Percentiles rank a stretch among this genome's conserved stretches.
These are phyloP conservation scores for Melinaea marsaeus DNA, from an alignment of 2,888 invertebrate species.

Conservation along the genomic window DNA sequence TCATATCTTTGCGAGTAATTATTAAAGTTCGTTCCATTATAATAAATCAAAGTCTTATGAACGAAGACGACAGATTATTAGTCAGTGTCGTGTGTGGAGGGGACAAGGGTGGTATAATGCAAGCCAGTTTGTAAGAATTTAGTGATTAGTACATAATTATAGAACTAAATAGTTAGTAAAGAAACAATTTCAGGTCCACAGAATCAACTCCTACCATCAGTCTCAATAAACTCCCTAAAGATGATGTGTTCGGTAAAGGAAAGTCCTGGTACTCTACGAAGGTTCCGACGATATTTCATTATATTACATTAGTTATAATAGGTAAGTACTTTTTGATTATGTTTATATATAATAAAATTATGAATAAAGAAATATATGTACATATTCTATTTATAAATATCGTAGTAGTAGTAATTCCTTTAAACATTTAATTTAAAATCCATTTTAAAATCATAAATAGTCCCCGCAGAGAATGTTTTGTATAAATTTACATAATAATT, in stretches of 20 bases:
- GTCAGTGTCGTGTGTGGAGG: constrained; percentile 38
- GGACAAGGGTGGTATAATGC: constrained; percentile 39
- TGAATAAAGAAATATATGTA: neutral
- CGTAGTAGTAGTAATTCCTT: neutral
- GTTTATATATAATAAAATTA: neutral
- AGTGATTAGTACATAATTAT: constrained; percentile 8
- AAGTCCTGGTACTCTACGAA: constrained; percentile 28
- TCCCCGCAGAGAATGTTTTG: constrained; percentile 9
- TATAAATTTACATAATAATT: constrained; percentile 12
- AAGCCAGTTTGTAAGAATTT: constrained; percentile 42
- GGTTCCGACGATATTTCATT: constrained; percentile 34
- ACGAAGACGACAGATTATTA: constrained; percentile 57
- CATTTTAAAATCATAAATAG: constrained; percentile 11
- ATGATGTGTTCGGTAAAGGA: constrained; percentile 31
- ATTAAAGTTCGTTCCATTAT: constrained; percentile 35
- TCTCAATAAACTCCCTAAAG: constrained; percentile 30
- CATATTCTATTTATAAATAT: no score
- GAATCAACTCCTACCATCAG: constrained; percentile 25
- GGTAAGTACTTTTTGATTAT: constrained; percentile 36
- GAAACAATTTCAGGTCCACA: constrained; percentile 28
- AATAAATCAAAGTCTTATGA: constrained; percentile 50
- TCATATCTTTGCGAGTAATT: constrained; percentile 38
- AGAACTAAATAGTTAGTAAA: neutral
- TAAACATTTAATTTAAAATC: constrained; percentile 7
- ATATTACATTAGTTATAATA: constrained; percentile 38